Percentiles rank a stretch among this genome's conserved stretches.
phyloP scores from a whole-genome alignment of 92 coral and sea anemone genomes.

The Porites cylindrica region DNA sequence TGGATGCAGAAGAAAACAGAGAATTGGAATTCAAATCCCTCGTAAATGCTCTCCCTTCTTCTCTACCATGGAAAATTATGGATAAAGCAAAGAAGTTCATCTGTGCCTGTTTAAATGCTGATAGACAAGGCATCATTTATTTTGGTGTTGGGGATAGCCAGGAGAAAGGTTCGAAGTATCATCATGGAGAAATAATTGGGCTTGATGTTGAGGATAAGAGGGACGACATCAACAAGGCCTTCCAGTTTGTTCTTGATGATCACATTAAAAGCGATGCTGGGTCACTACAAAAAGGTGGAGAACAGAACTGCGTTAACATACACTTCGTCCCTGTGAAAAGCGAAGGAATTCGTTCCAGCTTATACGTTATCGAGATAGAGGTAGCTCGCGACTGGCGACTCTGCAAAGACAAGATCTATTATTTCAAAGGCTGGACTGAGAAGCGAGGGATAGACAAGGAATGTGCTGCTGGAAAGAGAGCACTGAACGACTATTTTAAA shows the following conservation, averaged over 20 bases:
- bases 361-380: slow-evolving; percentile 65
- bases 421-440: slow-evolving; percentile 48
- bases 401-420: slow-evolving; percentile 61
- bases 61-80: slow-evolving; percentile 76
- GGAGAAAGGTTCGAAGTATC: slow-evolving; percentile 33
- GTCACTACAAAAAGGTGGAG: slow-evolving; percentile 50
- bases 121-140: slow-evolving; percentile 39
- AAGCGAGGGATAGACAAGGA: slow-evolving; percentile 38
- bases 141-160: slow-evolving; percentile 63
- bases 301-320: slow-evolving; percentile 50
- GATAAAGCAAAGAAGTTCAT: slow-evolving; percentile 70
- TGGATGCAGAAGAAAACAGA: slow-evolving; percentile 44
- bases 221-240: slow-evolving; percentile 66
- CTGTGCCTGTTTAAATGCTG: slow-evolving; percentile 64
- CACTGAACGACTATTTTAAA: slow-evolving; percentile 30
- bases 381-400: slow-evolving; percentile 60
- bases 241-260: slow-evolving; percentile 52
- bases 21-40: slow-evolving; percentile 60
- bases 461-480: slow-evolving; percentile 13
- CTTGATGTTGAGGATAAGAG: slow-evolving; percentile 44
- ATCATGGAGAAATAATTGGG: slow-evolving; percentile 60
- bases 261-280: slow-evolving; percentile 57
- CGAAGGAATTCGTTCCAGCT: slow-evolving; percentile 7
- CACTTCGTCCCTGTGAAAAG: slow-evolving; percentile 55
- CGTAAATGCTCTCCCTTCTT: slow-evolving; percentile 24